Conservation (phyloP, 2,888 invertebrate species). For the Melangyna quadrimaculata region DNA sequence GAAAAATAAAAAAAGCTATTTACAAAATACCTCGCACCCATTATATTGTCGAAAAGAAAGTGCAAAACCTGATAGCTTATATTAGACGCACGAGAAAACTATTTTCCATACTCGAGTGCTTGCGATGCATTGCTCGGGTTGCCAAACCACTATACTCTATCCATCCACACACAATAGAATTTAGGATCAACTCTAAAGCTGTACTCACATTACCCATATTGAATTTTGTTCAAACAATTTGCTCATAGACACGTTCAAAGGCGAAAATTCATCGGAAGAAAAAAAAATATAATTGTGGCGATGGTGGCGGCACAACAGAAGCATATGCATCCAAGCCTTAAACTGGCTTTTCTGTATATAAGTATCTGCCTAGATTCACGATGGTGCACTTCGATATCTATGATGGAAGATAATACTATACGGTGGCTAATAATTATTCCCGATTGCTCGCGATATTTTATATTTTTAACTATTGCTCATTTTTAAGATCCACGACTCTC, state of each 20-base stretch:
- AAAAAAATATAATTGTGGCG: background rate
- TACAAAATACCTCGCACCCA: slow-evolving; percentile 15
- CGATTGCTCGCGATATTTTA: background rate
- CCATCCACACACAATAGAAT: slow-evolving; percentile 32
- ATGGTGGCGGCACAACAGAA: background rate
- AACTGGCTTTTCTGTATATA: slow-evolving; percentile 42
- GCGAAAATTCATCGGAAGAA: slow-evolving; percentile 2
- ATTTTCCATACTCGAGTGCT: slow-evolving; percentile 30
- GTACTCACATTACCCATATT: slow-evolving; percentile 45
- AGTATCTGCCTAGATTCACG: slow-evolving; percentile 24
- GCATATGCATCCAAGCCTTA: background rate
- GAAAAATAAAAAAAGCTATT: too few relatives aligned
- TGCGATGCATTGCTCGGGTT: slow-evolving; percentile 12
- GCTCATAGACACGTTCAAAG: slow-evolving; percentile 33
- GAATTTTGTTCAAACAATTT: slow-evolving; percentile 37
- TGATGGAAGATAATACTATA: slow-evolving; percentile 9
- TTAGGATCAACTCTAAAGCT: slow-evolving; percentile 16
- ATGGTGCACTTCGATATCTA: slow-evolving; percentile 20
- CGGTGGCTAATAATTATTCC: background rate
- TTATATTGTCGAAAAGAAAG: slow-evolving; percentile 62
- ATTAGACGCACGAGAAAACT: slow-evolving; percentile 40
- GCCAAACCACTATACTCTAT: background rate
- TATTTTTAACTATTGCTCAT: background rate
- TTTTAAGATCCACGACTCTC: background rate
- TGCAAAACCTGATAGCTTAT: slow-evolving; percentile 26